These are phyloP conservation scores for Poecilia latipinna DNA, from an alignment of 2,113 vertebrate species.

Conservation along the genomic window DNA sequence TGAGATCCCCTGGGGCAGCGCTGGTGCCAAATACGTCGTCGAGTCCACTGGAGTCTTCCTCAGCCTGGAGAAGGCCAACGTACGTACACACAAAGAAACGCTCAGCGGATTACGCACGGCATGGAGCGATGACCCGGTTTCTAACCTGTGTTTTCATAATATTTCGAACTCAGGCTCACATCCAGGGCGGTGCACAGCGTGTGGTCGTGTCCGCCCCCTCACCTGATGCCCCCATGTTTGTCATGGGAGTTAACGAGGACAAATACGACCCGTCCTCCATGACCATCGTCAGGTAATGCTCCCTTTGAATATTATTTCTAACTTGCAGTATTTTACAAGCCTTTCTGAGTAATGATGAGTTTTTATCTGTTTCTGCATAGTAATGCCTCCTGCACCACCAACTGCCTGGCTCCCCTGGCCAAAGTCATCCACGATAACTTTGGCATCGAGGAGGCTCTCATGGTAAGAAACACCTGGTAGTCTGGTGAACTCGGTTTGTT, in stretches of 20 bases:
- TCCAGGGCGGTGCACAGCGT: conserved; percentile 83
- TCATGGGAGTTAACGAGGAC: conserved; percentile 91
- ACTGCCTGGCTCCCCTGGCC: conserved; percentile 89
- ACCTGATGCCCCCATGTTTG: conserved; percentile 88
- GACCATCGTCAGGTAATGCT: conserved; percentile 85
- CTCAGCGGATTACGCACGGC: background rate
- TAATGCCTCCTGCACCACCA: conserved; percentile 92
- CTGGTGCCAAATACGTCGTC: conserved; percentile 84
- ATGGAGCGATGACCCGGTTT: background rate
- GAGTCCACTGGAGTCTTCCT: conserved; percentile 90
- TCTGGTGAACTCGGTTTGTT: too few relatives aligned
- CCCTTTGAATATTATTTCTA: background rate
- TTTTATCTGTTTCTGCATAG: conserved; percentile 69
- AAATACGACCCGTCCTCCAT: conserved; percentile 85
- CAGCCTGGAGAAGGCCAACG: conserved; percentile 82
- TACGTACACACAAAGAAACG: conserved; percentile 64
- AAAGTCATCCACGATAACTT: conserved; percentile 90
- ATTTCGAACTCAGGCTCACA: conserved; percentile 73
- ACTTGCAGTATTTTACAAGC: too few relatives aligned
- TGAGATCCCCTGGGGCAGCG: conserved; percentile 86
- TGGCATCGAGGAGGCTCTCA: conserved; percentile 88
- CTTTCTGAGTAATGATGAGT: background rate
- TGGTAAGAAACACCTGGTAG: conserved; percentile 78
- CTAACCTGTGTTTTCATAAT: background rate
- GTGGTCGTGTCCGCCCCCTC: conserved; percentile 88